Conservation (phyloP, 2,888 invertebrate species). For the Heliconius sara region DNA sequence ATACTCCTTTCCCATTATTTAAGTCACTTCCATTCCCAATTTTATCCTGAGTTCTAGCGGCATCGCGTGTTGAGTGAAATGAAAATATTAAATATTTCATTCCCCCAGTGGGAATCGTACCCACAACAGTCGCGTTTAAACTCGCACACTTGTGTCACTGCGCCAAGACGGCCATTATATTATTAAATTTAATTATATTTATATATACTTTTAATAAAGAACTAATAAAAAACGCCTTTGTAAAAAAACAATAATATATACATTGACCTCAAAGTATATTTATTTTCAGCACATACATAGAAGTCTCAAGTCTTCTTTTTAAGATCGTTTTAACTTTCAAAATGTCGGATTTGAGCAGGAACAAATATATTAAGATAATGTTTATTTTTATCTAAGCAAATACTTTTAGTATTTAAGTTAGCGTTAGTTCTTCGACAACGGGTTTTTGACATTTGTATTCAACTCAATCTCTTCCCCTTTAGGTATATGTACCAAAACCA, state of each 20-base stretch:
- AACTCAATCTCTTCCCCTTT: no score
- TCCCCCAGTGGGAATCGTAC: no score
- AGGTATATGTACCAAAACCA: no score
- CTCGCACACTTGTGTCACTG: no score
- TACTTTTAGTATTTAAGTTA: not conserved
- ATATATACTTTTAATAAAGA: not conserved
- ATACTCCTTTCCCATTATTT: not conserved
- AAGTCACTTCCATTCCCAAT: no score
- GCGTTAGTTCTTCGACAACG: not conserved
- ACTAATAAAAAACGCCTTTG: not conserved
- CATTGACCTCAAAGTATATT: not conserved
- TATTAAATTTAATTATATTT: no score
- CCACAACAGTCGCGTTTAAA: no score
- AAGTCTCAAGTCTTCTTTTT: no score
- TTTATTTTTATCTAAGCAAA: not conserved
- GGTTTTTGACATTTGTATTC: not conserved
- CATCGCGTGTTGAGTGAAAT: not conserved
- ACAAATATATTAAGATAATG: slow-evolving; percentile 11
- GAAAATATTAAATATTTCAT: not conserved
- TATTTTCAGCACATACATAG: no score
- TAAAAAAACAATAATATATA: not conserved
- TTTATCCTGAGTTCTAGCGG: no score
- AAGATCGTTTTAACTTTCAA: not conserved
- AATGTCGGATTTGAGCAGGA: not conserved
- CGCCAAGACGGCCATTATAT: no score